A percentile compares a stretch with the other conserved stretches of the same genome.
Conservation (phyloP, 2,888 invertebrate species). For the Drosophila atroscutellata region DNA sequence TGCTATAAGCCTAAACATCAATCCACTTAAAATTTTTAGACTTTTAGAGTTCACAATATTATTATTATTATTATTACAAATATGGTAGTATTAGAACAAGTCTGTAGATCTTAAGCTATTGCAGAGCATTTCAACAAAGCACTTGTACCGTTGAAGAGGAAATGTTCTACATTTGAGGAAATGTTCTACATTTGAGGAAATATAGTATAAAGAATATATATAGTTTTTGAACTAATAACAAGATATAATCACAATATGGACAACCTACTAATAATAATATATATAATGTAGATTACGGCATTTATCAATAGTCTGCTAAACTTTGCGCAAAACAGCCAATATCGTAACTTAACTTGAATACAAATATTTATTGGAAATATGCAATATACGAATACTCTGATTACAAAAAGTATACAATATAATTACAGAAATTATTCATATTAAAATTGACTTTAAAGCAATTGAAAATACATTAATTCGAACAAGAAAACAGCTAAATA, state of each 20-base stretch:
- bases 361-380: conserved; percentile 13
- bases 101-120: conserved; percentile 60
- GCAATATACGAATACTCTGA: background rate
- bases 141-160: conserved; percentile 71
- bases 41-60: conserved; percentile 9
- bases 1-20: conserved; percentile 74
- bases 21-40: conserved; percentile 17
- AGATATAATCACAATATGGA: background rate
- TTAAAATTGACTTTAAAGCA: conserved; percentile 15
- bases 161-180: background rate
- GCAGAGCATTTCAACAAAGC: conserved; percentile 78
- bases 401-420: conserved; percentile 37
- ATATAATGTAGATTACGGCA: conserved; percentile 1
- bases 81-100: background rate
- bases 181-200: background rate
- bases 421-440: conserved; percentile 65
- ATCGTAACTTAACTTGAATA: conserved; percentile 9
- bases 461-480: conserved; percentile 11
- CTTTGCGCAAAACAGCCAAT: conserved; percentile 32
- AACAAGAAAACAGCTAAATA: conserved; percentile 57
- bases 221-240: background rate
- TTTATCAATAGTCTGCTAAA: conserved; percentile 24
- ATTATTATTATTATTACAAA: background rate
- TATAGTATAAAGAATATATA: background rate
- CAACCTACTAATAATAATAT: background rate